Evolutionary conservation across 2,888 invertebrate species (phyloP), one percentile per base, ranked within the genome.

Genomic region (Shargacucullia verbasci): DNA sequence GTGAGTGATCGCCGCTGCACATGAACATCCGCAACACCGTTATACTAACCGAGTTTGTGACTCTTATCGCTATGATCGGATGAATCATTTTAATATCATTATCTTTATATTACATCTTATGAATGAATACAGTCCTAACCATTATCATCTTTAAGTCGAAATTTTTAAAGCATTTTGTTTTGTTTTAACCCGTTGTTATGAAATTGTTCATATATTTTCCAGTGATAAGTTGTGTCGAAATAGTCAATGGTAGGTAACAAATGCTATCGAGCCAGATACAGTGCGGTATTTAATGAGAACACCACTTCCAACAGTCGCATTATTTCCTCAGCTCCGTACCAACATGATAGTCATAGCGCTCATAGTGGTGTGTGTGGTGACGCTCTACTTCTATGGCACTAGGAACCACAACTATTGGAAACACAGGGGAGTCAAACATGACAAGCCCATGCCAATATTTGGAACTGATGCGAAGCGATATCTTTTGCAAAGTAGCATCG

Each of bases 361-460:
- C 10, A 25, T 73, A 11, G 52, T 71, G 27, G 40, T 83, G 9
- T 56, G 70, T n/a, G 48, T 60, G n/a, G 66, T 78, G 11, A 73
- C 64, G 14, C 68, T 84, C 4, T 88, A 86, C 65, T 49, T 76
- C 11, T 87, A 83, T 60, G 82, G 84, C 13, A 83, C 82, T 6
- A 75, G 78, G 15, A 83, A 75, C 48, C 80, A 81, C 48, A 72
- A 71, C 31, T 88, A 89, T 61, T 89, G 89, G 89, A 60, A 73
- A 37, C 61, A 76, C 33, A 80, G 78, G 50, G 85, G 86, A 8
- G 80, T 90, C 7, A 77, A 78, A 62, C 82, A 90, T 63, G 84
- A 87, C 40, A 73, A 79, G 6, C 89, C 90, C 0, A 49, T 86
- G 2, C 79, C 84, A 0, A 67, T 88, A 13, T 78, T 89, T 14